A percentile compares a stretch with the other conserved stretches of the same genome.
These are phyloP conservation scores for Dromius quadrimaculatus DNA, from an alignment of 2,888 invertebrate genomes.

Conservation along the genomic window DNA sequence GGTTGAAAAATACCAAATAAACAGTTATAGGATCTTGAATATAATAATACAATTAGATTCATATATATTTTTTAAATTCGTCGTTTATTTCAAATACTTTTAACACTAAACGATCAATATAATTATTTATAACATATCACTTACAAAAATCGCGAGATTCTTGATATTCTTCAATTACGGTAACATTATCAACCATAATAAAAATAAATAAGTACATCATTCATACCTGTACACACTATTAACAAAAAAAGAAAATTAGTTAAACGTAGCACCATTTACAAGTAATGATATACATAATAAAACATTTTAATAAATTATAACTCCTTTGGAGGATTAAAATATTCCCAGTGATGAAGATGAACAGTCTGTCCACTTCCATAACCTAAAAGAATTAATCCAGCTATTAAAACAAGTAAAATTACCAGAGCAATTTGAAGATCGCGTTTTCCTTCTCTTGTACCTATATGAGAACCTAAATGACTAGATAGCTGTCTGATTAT, in stretches of 20 bases:
- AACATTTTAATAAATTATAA: constrained; percentile 57
- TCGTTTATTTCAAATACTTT: constrained; percentile 39
- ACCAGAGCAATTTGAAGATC: constrained; percentile 83
- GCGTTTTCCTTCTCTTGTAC: constrained; percentile 76
- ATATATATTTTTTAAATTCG: constrained; percentile 18
- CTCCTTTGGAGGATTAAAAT: constrained; percentile 83
- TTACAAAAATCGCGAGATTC: constrained; percentile 42
- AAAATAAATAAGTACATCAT: constrained; percentile 47
- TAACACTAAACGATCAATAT: constrained; percentile 30
- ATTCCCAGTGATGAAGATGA: constrained; percentile 90
- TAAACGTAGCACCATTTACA: constrained; percentile 20
- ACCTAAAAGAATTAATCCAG: constrained; percentile 81
- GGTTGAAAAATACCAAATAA: too few species aligned
- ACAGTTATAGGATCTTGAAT: too few species aligned
- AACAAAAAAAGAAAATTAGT: constrained; percentile 25
- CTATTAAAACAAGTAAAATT: constrained; percentile 82
- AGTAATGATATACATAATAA: constrained; percentile 13
- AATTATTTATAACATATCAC: constrained; percentile 37
- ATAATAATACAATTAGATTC: constrained; percentile 14
- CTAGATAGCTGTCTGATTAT: constrained; percentile 76
- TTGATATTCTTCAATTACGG: constrained; percentile 23
- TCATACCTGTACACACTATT: constrained; percentile 41
- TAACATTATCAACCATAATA: constrained; percentile 35
- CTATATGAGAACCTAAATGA: constrained; percentile 72
- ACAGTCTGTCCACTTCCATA: constrained; percentile 79